phyloP scores from a whole-genome alignment of 2,888 invertebrate species.

The Aphidius colemani region DNA sequence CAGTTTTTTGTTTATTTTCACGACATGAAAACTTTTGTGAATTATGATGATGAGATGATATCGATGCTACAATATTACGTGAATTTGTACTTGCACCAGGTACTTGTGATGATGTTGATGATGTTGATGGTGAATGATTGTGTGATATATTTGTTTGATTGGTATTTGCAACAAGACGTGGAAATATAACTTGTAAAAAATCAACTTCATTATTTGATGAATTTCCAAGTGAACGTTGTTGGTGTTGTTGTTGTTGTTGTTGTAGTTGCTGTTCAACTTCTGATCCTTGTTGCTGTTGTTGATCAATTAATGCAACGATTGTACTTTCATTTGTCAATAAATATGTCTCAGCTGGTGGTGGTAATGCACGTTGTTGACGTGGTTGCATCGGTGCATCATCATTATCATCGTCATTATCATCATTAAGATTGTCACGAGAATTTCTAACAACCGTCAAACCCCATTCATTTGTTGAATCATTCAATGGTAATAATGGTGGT shows the following conservation, averaged over 20 bases:
- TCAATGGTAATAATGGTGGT: slow-evolving; percentile 46
- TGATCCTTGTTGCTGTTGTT: too few relatives aligned
- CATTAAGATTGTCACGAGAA: slow-evolving; percentile 45
- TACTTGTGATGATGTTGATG: slow-evolving; percentile 34
- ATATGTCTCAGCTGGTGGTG: slow-evolving; percentile 39
- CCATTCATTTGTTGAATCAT: slow-evolving; percentile 41
- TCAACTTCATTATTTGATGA: slow-evolving; percentile 60
- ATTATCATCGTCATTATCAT: slow-evolving; percentile 39
- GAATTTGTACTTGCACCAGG: slow-evolving; percentile 14
- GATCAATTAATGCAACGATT: neutral
- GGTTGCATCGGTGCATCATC: slow-evolving; percentile 30
- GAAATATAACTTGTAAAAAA: slow-evolving; percentile 44
- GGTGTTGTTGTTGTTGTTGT: slow-evolving; percentile 32
- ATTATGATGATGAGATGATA: slow-evolving; percentile 45
- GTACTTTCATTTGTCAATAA: neutral
- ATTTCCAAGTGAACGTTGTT: slow-evolving; percentile 50
- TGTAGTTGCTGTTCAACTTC: neutral
- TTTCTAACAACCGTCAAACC: slow-evolving; percentile 50
- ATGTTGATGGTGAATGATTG: slow-evolving; percentile 34
- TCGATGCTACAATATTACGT: slow-evolving; percentile 55
- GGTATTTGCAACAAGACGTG: slow-evolving; percentile 37
- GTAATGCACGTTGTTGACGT: slow-evolving; percentile 49
- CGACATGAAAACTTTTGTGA: neutral
- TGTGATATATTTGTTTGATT: slow-evolving; percentile 27
- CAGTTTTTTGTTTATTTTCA: slow-evolving; percentile 64